Conservation (phyloP, 2,797 vertebrate species). For the Siniperca scherzeri region DNA sequence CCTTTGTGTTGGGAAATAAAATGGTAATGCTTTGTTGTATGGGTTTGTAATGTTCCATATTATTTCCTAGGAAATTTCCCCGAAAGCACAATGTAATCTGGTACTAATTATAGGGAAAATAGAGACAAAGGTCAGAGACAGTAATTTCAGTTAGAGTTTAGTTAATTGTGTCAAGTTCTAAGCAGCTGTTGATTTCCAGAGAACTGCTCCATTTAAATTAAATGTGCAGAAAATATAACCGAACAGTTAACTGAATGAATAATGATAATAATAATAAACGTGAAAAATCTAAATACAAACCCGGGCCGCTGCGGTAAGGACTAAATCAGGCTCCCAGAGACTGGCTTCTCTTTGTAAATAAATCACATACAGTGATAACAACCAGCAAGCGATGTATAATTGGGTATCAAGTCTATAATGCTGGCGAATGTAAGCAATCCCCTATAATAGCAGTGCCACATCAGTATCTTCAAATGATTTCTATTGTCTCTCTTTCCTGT, state of each 20-base stretch:
- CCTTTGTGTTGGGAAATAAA: background rate
- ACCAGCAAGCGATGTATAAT: conserved; percentile 42
- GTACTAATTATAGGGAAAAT: background rate
- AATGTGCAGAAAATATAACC: background rate
- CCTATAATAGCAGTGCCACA: conserved; percentile 50
- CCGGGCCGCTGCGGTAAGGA: too few relatives aligned
- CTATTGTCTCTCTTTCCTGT: conserved; percentile 53
- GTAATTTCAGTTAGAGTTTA: background rate
- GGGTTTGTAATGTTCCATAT: background rate
- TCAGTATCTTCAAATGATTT: conserved; percentile 61
- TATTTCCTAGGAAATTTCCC: background rate
- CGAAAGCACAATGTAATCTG: background rate
- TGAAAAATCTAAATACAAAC: background rate
- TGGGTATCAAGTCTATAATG: conserved; percentile 56
- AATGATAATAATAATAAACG: background rate
- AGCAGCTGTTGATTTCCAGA: background rate
- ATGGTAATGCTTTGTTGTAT: background rate
- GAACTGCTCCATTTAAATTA: background rate
- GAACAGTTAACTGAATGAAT: background rate
- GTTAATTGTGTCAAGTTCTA: background rate
- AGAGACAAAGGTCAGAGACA: background rate
- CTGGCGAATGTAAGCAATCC: conserved; percentile 45
- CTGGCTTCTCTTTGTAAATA: conserved; percentile 34
- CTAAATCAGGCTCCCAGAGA: conserved; percentile 10
- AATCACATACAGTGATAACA: conserved; percentile 47